Conservation (phyloP, 1,140 invertebrate species). For the Macrosteles quadrilineatus region DNA sequence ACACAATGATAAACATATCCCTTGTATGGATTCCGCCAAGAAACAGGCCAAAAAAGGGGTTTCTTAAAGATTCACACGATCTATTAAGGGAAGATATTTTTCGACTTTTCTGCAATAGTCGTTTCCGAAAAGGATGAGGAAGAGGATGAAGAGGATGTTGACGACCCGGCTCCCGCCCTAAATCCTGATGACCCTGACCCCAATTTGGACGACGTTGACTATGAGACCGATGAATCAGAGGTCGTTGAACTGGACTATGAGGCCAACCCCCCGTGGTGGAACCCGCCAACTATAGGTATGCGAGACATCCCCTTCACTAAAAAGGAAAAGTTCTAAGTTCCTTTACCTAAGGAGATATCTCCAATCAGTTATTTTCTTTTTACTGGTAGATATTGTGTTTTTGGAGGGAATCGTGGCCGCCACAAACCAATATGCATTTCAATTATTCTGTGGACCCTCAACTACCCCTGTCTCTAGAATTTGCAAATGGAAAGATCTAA, state of each 20-base stretch:
- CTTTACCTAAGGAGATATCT: background rate
- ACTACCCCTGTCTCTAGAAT: background rate
- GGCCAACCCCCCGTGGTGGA: background rate
- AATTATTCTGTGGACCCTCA: background rate
- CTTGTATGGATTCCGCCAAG: no score
- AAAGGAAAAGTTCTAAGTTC: background rate
- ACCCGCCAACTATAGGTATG: background rate
- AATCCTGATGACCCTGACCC: no score
- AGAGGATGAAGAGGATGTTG: background rate
- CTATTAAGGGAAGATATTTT: no score
- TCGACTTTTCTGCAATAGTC: background rate
- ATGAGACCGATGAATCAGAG: no score
- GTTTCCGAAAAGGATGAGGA: background rate
- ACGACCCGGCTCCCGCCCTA: no score
- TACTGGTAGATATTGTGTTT: background rate
- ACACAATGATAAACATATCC: no score
- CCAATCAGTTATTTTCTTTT: background rate
- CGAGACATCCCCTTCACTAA: background rate
- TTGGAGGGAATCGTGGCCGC: background rate
- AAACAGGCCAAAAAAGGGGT: no score
- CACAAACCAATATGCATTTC: background rate
- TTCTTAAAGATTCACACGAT: no score
- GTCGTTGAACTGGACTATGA: background rate
- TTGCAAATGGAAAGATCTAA: background rate
- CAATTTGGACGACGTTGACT: no score